A percentile compares a stretch with the other conserved stretches of the same genome.
phyloP scores from a whole-genome alignment of 2,113 vertebrate genomes.

The Riparia riparia region DNA sequence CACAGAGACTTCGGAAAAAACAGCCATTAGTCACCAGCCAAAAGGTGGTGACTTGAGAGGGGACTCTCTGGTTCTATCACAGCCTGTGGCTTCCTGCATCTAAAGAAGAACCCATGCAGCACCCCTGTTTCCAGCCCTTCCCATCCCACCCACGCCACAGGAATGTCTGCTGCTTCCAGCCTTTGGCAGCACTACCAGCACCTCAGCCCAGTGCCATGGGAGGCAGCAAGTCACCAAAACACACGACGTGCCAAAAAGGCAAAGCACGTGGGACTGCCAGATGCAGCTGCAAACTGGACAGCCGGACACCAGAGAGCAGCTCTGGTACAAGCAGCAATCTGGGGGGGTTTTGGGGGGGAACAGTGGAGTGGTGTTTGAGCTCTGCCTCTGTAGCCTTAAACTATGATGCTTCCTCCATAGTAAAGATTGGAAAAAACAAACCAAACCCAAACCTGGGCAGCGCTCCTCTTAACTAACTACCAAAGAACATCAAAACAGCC shows the following conservation, averaged over 20 bases:
- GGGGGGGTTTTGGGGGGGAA: no score
- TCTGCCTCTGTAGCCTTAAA: background rate
- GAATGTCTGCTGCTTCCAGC: background rate
- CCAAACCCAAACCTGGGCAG: background rate
- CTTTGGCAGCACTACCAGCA: background rate
- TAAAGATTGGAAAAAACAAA: background rate
- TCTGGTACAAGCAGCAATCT: background rate
- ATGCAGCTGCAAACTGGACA: fast-evolving
- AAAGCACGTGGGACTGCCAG: background rate
- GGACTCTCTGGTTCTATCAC: background rate
- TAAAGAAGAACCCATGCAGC: background rate
- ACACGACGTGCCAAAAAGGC: fast-evolving
- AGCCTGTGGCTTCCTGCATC: background rate
- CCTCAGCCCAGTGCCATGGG: fast-evolving
- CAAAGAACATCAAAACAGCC: background rate
- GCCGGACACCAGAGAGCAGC: fast-evolving
- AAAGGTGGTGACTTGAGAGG: background rate
- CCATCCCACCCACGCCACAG: background rate
- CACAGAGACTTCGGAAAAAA: background rate
- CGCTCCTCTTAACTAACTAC: background rate
- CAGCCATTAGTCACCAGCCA: background rate
- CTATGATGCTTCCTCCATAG: background rate
- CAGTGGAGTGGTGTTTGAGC: fast-evolving
- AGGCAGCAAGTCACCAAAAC: background rate
- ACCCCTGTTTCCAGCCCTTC: background rate